Base-by-base conservation (phyloP, 2,113 vertebrate genomes). In the Cichladusa arquata region DNA sequence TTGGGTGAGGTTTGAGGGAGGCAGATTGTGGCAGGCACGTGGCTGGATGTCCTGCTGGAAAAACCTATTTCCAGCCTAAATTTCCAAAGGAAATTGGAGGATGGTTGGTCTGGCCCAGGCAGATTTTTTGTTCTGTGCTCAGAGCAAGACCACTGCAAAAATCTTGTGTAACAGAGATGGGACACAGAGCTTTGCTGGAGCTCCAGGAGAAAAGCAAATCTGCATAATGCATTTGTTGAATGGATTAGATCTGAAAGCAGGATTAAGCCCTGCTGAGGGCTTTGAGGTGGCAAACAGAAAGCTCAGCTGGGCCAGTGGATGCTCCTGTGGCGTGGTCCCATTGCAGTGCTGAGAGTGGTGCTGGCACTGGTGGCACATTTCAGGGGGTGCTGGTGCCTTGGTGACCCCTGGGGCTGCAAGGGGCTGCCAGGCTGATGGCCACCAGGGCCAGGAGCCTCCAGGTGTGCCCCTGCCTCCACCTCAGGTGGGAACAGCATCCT, bases 161-260 rank as follows among this genome's bases (percentile, higher is more conserved):
- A 9, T 28, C 81, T 28, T 19, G 38, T 76, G 19, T 60, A 5
- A 13, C 19, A 25, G 67, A 64, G 54, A 26, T 10, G 42, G 44
- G 54, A 25, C 36, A 54, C 25, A 25, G 62, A 76, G 56, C 56
- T 81, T 77, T 61, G 45, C 14, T 85, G 42, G 25, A 82, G 51
- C 48, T 93, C n/a, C 40, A 58, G 86, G 34, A 54, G 62, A 57
- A 86, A 72, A 80, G 36, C 73, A 80, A 24, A 86, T 83, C 77
- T 93, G 58, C 14, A 3, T 81, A 80, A 85, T 91, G 50, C 38
- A 69, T 91, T 89, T 92, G 53, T 93, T 89, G 66, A 78, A 67
- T 40, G 67, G 65, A 90, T 94, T 87, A 94, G 42, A 51, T 80
- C 57, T 88, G 70, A 85, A 92, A 95, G 76, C 70, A 85, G 69